Evolutionary conservation across 2,797 vertebrate species (phyloP).

Genomic region (Hirundo rustica): DNA sequence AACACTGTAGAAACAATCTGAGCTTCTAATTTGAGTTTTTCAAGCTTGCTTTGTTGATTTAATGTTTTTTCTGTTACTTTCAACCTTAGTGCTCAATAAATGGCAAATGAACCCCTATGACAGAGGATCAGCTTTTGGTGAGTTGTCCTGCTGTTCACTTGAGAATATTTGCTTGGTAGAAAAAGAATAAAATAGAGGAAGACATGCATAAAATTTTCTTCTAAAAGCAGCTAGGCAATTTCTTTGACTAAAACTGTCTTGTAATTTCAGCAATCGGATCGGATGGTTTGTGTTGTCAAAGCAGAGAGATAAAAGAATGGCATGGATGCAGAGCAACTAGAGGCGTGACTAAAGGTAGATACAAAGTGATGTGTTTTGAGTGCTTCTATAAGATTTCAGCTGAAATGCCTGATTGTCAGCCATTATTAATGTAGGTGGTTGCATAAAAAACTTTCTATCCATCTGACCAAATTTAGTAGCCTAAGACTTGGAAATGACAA

Average conservation of each 20-base stretch:
- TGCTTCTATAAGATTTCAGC: not conserved
- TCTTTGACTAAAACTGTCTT: not conserved
- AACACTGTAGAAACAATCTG: not conserved
- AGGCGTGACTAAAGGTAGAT: conserved; percentile 89
- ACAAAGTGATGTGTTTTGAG: not conserved
- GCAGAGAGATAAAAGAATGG: conserved; percentile 98
- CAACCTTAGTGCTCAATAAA: conserved; percentile 88
- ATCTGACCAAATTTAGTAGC: not conserved
- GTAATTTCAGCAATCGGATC: conserved; percentile 87
- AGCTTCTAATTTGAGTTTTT: not conserved
- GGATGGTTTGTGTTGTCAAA: conserved; percentile 94
- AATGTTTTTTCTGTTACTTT: not conserved
- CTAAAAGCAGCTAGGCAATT: not conserved
- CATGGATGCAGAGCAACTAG: conserved; percentile 94
- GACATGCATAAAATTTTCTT: not conserved
- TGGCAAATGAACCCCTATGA: conserved; percentile 99
- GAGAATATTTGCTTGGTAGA: not conserved
- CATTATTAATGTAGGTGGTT: not conserved
- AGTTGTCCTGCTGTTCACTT: conserved; percentile 56
- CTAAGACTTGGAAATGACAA: not conserved
- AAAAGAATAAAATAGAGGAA: not conserved
- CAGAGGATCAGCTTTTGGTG: conserved; percentile 94
- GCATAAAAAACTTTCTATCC: not conserved
- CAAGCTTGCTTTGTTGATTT: not conserved
- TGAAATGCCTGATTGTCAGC: not conserved